Evolutionary conservation across 2,113 vertebrate species (phyloP), one percentile per base, ranked within the genome.

Genomic region (Dasypus novemcinctus): DNA sequence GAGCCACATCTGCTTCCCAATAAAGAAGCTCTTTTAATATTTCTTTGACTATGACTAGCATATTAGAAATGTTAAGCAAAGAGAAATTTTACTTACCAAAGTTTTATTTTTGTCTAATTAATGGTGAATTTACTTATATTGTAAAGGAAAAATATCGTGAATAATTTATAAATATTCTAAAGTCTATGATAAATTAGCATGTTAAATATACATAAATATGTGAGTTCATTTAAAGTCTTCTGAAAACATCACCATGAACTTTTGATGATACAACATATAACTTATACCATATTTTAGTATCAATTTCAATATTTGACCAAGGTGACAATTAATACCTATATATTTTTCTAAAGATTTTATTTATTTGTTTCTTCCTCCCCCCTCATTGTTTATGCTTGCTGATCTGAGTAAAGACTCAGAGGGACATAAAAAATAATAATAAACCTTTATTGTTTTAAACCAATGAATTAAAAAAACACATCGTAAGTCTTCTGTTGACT

Each of bases 11-110:
- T n/a, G n/a, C n/a, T n/a, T n/a, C n/a, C n/a, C n/a, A n/a, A n/a
- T n/a, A 95, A 76, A 92, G 27, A 33, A 59, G 91, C 15, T 68
- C 27, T 80, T 88, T 83, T 38, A 87, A 52, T 80, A 23, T 49
- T 84, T 36, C 29, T 8, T 94, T 87, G 61, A 76, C 20, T 92
- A 64, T 84, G 31, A 86, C 2, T 20, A 79, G 14, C 14, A 72
- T 91, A 52, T 66, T 90, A 52, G 79, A 92, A 93, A 91, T 81
- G 36, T 88, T 80, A 71, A 84, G 11, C 10, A 71, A 71, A 64
- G 9, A 61, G 8, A 38, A 68, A 5, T 84, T 78, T 95, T 87
- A 17, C 20, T 95, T 85, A 13, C 25, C 29, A 71, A 63, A 1
- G 4, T 95, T 90, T 87, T 11, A n/a, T 87, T 71, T 95, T 90